Evolutionary conservation across 2,113 vertebrate genomes (phyloP).

Genomic region (Trinectes maculatus): DNA sequence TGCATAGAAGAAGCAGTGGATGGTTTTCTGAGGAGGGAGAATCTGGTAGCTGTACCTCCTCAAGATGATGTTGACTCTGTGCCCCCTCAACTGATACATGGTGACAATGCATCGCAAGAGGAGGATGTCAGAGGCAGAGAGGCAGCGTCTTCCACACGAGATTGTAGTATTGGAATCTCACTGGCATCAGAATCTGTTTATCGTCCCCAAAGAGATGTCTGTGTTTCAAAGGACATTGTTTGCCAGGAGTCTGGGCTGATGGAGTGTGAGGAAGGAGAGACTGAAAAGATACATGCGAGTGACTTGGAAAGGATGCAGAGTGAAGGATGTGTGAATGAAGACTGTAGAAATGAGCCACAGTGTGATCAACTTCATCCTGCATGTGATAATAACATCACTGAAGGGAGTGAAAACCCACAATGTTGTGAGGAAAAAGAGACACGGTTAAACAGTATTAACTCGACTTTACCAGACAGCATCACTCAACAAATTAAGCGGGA

Average conservation of each 20-base stretch:
- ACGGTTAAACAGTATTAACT: background rate
- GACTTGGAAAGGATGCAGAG: constrained; percentile 5
- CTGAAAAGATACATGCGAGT: background rate
- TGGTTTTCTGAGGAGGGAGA: constrained; percentile 88
- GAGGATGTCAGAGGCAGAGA: constrained; percentile 30
- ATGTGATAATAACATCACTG: background rate
- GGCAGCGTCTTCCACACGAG: constrained; percentile 60
- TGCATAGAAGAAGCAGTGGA: constrained; percentile 90
- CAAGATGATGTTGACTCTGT: constrained; percentile 82
- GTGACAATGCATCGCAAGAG: constrained; percentile 41
- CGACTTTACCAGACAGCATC: background rate
- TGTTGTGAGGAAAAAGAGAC: constrained; percentile 12
- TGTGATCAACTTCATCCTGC: constrained; percentile 9
- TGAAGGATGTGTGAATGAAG: constrained; percentile 5
- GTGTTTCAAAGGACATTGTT: background rate
- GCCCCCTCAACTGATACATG: constrained; percentile 71
- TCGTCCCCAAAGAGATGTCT: constrained; percentile 61
- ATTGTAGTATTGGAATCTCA: constrained; percentile 78
- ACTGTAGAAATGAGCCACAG: background rate
- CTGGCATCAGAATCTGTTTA: constrained; percentile 87
- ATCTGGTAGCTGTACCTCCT: constrained; percentile 83
- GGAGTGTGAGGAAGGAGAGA: constrained; percentile 9
- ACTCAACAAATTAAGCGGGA: constrained; percentile 14
- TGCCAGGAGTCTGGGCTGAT: background rate
- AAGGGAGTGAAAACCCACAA: constrained; percentile 9